Conservation (phyloP, 2,888 invertebrate species). For the Scaptomyza parva region DNA sequence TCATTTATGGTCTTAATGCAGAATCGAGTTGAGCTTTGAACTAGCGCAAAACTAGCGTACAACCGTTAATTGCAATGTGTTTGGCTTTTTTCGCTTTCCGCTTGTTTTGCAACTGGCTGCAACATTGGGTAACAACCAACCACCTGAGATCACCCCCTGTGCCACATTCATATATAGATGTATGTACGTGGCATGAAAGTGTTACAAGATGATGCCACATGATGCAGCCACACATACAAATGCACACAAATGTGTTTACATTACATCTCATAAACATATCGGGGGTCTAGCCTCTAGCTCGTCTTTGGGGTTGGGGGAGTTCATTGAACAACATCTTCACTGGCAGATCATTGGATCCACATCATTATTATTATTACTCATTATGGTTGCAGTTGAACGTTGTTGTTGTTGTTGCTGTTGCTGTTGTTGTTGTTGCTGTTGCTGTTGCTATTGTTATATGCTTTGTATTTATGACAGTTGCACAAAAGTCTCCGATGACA, state of each 20-base stretch:
- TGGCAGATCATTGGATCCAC: constrained; percentile 18
- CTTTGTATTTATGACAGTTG: constrained; percentile 44
- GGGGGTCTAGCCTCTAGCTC: neutral
- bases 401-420: neutral
- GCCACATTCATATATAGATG: neutral
- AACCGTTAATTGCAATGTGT: constrained; percentile 38
- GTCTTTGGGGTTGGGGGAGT: constrained; percentile 1
- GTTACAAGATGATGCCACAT: constrained; percentile 22
- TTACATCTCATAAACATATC: constrained; percentile 6
- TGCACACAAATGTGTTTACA: constrained; percentile 29
- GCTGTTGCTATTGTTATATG: constrained; percentile 12
- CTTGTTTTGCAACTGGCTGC: constrained; percentile 3
- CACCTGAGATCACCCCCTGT: neutral
- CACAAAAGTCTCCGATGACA: constrained; percentile 71
- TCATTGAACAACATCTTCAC: constrained; percentile 24
- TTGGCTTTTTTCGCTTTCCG: too few species aligned
- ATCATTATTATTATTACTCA: neutral
- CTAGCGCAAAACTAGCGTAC: constrained; percentile 32
- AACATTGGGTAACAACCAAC: constrained; percentile 4
- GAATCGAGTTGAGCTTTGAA: constrained; percentile 22
- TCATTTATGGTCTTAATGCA: constrained; percentile 38
- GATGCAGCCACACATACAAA: neutral
- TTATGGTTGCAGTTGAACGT: neutral
- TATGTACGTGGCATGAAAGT: constrained; percentile 5
- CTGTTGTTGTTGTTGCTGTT: neutral